phyloP scores from a whole-genome alignment of 2,888 invertebrate species.

The Noctua janthe region DNA sequence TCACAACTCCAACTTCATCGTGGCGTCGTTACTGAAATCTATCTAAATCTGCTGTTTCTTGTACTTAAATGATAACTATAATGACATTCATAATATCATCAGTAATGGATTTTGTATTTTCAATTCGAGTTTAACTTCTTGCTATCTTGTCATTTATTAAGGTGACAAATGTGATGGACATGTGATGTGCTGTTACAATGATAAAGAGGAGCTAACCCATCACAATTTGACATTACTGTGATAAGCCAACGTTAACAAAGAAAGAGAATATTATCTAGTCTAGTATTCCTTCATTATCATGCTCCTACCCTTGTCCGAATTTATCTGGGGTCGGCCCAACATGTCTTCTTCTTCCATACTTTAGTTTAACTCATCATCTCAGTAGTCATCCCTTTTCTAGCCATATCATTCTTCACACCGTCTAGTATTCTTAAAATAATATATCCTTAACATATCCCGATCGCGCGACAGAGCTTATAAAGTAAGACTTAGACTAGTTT shows the following conservation, averaged over 20 bases:
- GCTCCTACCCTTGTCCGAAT: neutral
- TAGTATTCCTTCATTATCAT: neutral
- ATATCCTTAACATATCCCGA: neutral
- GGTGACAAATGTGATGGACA: neutral
- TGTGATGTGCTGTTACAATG: neutral
- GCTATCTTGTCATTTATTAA: conserved; percentile 4
- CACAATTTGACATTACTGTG: neutral
- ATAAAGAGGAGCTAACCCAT: neutral
- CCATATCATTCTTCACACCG: neutral
- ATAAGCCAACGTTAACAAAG: neutral
- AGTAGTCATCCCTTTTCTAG: neutral
- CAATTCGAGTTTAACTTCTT: conserved; percentile 25
- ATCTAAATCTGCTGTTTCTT: conserved; percentile 40
- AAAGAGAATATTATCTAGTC: neutral
- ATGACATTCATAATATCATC: conserved; percentile 19
- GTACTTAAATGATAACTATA: conserved; percentile 34
- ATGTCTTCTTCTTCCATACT: neutral
- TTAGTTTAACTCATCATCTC: neutral
- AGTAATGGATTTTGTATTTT: conserved; percentile 43
- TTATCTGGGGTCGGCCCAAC: neutral
- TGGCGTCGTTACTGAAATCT: conserved; percentile 33
- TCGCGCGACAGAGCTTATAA: conserved; percentile 4
- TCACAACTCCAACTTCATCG: conserved; percentile 37
- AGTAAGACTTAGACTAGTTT: neutral
- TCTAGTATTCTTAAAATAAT: no score